Base-by-base conservation (phyloP, 1,140 invertebrate genomes). In the Drosophila virilis region DNA sequence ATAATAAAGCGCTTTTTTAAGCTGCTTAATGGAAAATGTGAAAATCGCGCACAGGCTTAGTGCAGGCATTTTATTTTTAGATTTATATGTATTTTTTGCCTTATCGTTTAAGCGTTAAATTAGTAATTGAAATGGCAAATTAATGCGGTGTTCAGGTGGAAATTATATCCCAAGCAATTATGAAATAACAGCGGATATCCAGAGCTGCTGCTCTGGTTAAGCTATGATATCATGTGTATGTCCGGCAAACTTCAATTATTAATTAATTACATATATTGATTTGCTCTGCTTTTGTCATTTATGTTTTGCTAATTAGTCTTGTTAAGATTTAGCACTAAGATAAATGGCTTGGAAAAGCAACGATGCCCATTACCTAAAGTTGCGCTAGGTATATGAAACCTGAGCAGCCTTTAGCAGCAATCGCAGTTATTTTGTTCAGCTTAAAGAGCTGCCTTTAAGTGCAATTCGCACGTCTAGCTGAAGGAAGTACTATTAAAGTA, bases 201-300 rank as follows among this genome's bases (percentile, higher is more conserved):
- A 59, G 54, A 59, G 54, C 45, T 58, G 54, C 61, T 52, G 37
- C 13, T 46, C 50, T 51, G 48, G 48, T 46, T 45, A 67, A 48
- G 22, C 65, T 82, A 76, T 73, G 75, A 51, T 77, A 82, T 86
- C 72, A 72, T 68, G 54, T 32, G 42, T 60, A 78, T 72, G 64
- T 65, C 52, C 12, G 13, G 57, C 43, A 38, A 10, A 28, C 55
- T 66, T 46, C 48, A 86, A 85, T 72, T 88, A 82, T 73, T 86
- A 88, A 86, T 86, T 86, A 88, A 73, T 83, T 70, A 72, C 22
- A 80, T 84, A 72, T 35, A 80, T 84, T 77, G 72, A 79, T 84
- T 78, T 70, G 60, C 13, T 46, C 59, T 61, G 50, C 45, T 54
- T 33, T 12, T 46, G 62, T 57, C 54, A 32, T 69, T 76, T 65